A percentile compares a stretch with the other conserved stretches of the same genome.
These are phyloP conservation scores for Drosophila leontia DNA, from an alignment of 1,140 invertebrate species.

Conservation along the genomic window DNA sequence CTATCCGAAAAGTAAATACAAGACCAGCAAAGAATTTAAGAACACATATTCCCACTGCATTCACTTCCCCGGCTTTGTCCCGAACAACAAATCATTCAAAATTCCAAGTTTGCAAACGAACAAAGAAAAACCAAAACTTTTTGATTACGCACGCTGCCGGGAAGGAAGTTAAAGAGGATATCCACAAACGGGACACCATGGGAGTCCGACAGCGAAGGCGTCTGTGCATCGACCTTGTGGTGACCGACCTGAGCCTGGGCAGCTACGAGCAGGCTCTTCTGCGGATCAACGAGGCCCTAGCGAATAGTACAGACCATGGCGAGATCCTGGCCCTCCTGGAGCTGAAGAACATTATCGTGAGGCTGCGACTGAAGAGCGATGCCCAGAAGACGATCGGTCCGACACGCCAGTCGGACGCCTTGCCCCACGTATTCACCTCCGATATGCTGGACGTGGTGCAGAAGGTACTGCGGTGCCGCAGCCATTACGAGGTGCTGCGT, in stretches of 20 bases:
- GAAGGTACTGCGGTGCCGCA: constrained; percentile 90
- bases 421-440: constrained; percentile 55
- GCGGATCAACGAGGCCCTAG: constrained; percentile 48
- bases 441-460: constrained; percentile 88
- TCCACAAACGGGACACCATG: neutral
- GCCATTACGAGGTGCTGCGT: constrained; percentile 98
- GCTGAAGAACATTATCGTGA: constrained; percentile 59
- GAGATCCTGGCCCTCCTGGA: constrained; percentile 53
- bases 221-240: constrained; percentile 23
- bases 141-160: constrained; percentile 70
- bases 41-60: neutral
- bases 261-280: constrained; percentile 52
- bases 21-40: constrained; percentile 1
- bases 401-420: constrained; percentile 49
- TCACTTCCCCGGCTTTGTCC: neutral
- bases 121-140: constrained; percentile 54
- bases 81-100: constrained; percentile 13
- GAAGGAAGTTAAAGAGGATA: constrained; percentile 8
- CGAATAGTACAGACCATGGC: constrained; percentile 8
- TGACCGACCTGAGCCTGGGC: constrained; percentile 47
- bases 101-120: constrained; percentile 43
- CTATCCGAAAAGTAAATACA: neutral
- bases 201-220: neutral
- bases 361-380: constrained; percentile 45
- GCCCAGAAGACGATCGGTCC: constrained; percentile 39